Evolutionary conservation across 2,797 vertebrate species (phyloP), one percentile per base, ranked within the genome.

Genomic region (Paramormyrops hopkinsi): DNA sequence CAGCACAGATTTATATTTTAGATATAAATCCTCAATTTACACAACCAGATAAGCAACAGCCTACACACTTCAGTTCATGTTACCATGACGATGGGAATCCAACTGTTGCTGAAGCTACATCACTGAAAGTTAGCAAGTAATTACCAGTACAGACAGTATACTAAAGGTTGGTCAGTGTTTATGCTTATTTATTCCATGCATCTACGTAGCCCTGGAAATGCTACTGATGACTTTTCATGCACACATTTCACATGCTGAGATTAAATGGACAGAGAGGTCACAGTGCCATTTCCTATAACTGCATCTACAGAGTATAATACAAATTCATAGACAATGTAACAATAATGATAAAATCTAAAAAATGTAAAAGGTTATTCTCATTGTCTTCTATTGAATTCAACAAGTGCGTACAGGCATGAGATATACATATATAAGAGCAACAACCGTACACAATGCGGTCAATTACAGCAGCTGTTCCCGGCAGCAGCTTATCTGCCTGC

Each of bases 41-140:
- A 48, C 37, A 69, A 25, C 3, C 29, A 76, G 17, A 48, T 50
- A 76, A 22, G n/a, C 8, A 48, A 86, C 54, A 25, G 11, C 50
- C 53, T 48, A 37, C 65, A 46, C 88, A 87, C 17, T 56, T 87
- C 65, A 85, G 19, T 88, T 69, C 53, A 79, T 33, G 89, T 88
- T 88, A 25, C 73, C 62, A 89, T 91, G 54, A 83, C 82, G 62
- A 87, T 88, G 29, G 33, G 33, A 76, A 90, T 90, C 46, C 69
- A 90, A 84, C 69, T 89, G 87, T 50, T 91, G 89, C 90, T 84
- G 69, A 48, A 76, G 88, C 69, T 79, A 89, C 62, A n/a, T 48
- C 37, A 83, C 87, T 73, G 69, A 56, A 86, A 89, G 89, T 85
- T 44, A 89, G 82, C 51, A 89, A 56, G 83, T 86, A 48, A 86